Evolutionary conservation across 1,140 invertebrate species (phyloP), one percentile per base, ranked within the genome.

Genomic region (Drosophila sucinea): DNA sequence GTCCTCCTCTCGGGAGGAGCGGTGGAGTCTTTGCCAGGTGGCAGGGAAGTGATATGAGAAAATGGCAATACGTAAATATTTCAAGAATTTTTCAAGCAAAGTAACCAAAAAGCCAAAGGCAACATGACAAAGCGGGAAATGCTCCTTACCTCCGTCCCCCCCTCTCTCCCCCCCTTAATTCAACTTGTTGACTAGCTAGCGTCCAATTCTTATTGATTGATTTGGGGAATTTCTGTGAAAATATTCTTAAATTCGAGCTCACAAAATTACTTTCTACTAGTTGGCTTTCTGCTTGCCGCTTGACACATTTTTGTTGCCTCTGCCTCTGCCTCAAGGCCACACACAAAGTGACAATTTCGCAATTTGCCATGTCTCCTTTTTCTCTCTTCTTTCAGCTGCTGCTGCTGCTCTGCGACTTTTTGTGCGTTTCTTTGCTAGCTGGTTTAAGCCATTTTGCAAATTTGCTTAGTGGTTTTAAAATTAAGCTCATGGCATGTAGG

Each of bases 401-500:
- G 23, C 62, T 60, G 64, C 57, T 63, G 74, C 69, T 61, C 65
- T 51, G 41, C 58, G 56, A 65, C 67, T 81, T 77, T 70, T 77
- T 7, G 25, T 51, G 23, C 44, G 23, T 51, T 51, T 51, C 44
- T 51, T 27, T 51, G 44, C 23, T 51, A 51, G 44, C 44, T 27
- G 44, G 44, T 51, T 51, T 51, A 51, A 51, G 79, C 77, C 74
- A 77, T 89, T 83, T 84, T 63, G 65, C 77, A 87, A 87, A 89
- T 78, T 87, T 87, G 78, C 84, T 83, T 83, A 87, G 79, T 76
- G 83, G 77, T 87, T 87, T 87, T 69, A 71, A 83, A 83, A 89
- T 78, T 84, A 83, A 87, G 70, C 83, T 71, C 65, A 40, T 77
- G 65, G 73, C 55, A 44, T 33, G 41, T 65, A 56, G 47, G 70